A percentile compares a stretch with the other conserved stretches of the same genome.
Conservation (phyloP, 2,797 vertebrate genomes). For the Gymnoscopelus braueri region DNA sequence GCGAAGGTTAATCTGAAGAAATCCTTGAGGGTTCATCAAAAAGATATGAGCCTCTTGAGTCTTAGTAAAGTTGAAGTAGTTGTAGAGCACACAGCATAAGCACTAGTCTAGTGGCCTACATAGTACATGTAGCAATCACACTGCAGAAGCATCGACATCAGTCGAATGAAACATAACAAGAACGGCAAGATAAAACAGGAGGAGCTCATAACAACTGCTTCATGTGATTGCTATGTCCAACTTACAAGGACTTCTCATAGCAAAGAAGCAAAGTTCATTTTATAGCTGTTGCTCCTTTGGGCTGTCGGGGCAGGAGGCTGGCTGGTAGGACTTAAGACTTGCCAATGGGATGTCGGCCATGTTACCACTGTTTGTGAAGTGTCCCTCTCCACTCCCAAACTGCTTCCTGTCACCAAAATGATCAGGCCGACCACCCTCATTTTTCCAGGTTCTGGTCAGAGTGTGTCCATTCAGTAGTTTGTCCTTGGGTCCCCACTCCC, state of each 20-base stretch:
- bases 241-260: slow-evolving; percentile 43
- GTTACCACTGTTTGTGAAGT: slow-evolving; percentile 89
- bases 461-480: slow-evolving; percentile 98
- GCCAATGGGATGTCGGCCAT: slow-evolving; percentile 97
- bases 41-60: slow-evolving; percentile 68
- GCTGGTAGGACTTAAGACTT: slow-evolving; percentile 96
- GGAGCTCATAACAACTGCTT: slow-evolving; percentile 48
- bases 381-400: slow-evolving; percentile 90
- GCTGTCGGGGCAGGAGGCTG: slow-evolving; percentile 89
- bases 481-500: slow-evolving; percentile 97
- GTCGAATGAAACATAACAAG: slow-evolving; percentile 54
- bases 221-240: slow-evolving; percentile 43
- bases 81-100: slow-evolving; percentile 87
- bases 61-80: slow-evolving; percentile 80
- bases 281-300: slow-evolving; percentile 99
- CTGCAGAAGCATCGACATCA: slow-evolving; percentile 89
- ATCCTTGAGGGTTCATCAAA: slow-evolving; percentile 58
- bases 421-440: slow-evolving; percentile 90
- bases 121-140: slow-evolving; percentile 89
- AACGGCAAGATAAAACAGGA: slow-evolving; percentile 48
- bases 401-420: slow-evolving; percentile 96
- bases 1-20: slow-evolving; percentile 68
- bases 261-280: slow-evolving; percentile 74
- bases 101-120: slow-evolving; percentile 91
- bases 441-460: slow-evolving; percentile 96